Base-by-base conservation (phyloP, 2,113 vertebrate species). In the Perca fluviatilis region DNA sequence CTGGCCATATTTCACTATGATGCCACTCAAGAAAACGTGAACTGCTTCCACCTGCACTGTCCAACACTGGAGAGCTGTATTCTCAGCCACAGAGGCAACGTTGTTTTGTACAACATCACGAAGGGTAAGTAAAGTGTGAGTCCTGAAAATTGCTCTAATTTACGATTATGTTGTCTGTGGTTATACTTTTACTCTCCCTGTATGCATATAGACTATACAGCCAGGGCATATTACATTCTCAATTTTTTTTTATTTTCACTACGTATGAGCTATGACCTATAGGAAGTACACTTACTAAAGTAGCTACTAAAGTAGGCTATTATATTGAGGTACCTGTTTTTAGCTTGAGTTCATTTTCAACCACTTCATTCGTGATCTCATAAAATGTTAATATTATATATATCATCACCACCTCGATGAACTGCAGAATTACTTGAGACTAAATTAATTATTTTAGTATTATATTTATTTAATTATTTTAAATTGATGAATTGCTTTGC, bases 41-140 rank as follows among this genome's bases (percentile, higher is more conserved):
- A 98, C 90, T 99, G 98, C 85, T 95, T 97, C 86, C 97, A 99
- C 21, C 2, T 99, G 21, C 95, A 97, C 83, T 99, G 98, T 72
- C 97, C 98, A 0, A 94, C 95, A 0, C 70, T 96, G 86, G 97
- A 98, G 88, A 99, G 97, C 86, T 99, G 98, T 66, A 92, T 97
- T 23, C 88, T 98, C 40, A 96, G 92, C 49, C 95, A 95, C 21
- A 94, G 93, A 72, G 81, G 86, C 50, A 92, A 96, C 75, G 96
- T 95, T 27, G 91, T 98, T 62, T 92, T 99, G 21, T 98, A 97
- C 93, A 98, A 98, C 58, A 89, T 99, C 86, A 97, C 97, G 19
- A 94, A 96, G 77, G 98, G 98, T 99, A 61, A 77, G 74, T 53
- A 1, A 92, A 90, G 81, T 68, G 5, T 47, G 4, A 60, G 14